These are phyloP conservation scores for Temnothorax curvispinosus DNA, from an alignment of 1,140 invertebrate species.

Conservation along the genomic window DNA sequence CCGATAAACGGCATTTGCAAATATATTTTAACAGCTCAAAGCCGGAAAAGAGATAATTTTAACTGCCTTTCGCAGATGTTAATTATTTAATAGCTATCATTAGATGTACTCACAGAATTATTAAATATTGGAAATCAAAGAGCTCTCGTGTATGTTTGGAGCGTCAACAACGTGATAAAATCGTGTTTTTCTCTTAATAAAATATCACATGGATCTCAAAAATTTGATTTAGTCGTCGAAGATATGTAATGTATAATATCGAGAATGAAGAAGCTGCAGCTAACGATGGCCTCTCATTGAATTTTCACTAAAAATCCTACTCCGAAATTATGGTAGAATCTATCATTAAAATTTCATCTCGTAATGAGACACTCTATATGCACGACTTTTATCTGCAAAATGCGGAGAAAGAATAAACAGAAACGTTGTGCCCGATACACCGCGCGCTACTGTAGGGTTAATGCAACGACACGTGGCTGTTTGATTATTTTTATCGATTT, in stretches of 20 bases:
- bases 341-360: slow-evolving; percentile 22
- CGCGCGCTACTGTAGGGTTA: neutral
- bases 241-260: neutral
- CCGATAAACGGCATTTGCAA: slow-evolving; percentile 18
- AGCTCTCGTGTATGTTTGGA: neutral
- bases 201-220: neutral
- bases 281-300: neutral
- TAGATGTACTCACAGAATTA: slow-evolving; percentile 13
- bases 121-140: slow-evolving; percentile 29
- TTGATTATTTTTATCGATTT: slow-evolving; percentile 20
- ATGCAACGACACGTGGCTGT: neutral
- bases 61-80: slow-evolving; percentile 4
- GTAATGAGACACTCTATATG: slow-evolving; percentile 34
- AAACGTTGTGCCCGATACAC: neutral
- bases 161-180: neutral
- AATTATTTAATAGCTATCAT: slow-evolving; percentile 34
- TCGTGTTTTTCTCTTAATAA: neutral
- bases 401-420: slow-evolving; percentile 5
- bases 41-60: slow-evolving; percentile 1
- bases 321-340: neutral
- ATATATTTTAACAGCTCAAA: slow-evolving; percentile 9
- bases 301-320: neutral
- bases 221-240: slow-evolving; percentile 3
- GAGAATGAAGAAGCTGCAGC: neutral
- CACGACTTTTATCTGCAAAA: neutral